Evolutionary conservation across 1,140 invertebrate species (phyloP), one percentile per base, ranked within the genome.

Genomic region (Drosophila orena): DNA sequence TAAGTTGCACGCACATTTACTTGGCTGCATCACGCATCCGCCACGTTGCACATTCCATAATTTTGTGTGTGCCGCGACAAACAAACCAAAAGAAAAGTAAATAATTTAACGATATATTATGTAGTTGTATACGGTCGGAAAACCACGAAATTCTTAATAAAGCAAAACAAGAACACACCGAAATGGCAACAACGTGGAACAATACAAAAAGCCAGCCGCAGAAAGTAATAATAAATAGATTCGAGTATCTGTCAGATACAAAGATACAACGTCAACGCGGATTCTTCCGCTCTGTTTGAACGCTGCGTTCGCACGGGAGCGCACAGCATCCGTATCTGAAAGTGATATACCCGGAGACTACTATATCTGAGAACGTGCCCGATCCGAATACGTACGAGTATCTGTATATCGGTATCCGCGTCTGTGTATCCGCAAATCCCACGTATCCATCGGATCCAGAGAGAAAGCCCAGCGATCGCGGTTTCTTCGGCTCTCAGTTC

Each of bases 281-380:
- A 85, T 69, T 85, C 66, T 77, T 75, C 40, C 75, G 83, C 75
- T 86, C 79, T 65, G 65, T 50, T 74, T 79, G 47, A 34, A 55
- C 70, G 58, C 46, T 71, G 72, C 57, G 80, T 79, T 76, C 46
- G 65, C 60, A 66, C 66, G 71, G 61, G 58, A 84, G 59, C 81
- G 70, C 77, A 78, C 81, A 75, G 81, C 70, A 78, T 75, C 62
- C 60, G 74, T 81, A 81, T 83, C 83, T 78, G 79, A 88, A 89
- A 79, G 55, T 79, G 79, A 88, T 88, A 83, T 88, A 70, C 58
- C 73, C 52, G 46, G 58, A 65, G 17, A 44, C 42, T 12, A 4
- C 47, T 35, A 30, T 69, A 57, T 62, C 69, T 20, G 42, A 43
- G 46, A 50, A 34, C 47, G 27, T 50, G 47, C 47, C 24, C 47